Conservation (phyloP, 2,113 vertebrate genomes). For the Etheostoma cragini region DNA sequence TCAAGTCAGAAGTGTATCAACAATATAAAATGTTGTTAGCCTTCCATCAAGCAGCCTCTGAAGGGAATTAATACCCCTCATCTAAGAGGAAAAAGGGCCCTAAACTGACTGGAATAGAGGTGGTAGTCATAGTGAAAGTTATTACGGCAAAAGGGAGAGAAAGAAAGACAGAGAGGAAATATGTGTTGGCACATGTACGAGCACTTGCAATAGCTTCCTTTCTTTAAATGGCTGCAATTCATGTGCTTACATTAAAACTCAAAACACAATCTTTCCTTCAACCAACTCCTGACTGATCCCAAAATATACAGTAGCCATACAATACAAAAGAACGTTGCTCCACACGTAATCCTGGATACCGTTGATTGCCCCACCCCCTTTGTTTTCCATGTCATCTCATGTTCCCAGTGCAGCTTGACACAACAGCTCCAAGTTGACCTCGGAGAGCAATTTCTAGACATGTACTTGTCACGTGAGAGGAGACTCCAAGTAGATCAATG, state of each 20-base stretch:
- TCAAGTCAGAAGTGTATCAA: slow-evolving; percentile 83
- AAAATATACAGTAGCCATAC: not conserved
- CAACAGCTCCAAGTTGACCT: slow-evolving; percentile 62
- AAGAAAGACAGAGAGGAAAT: slow-evolving; percentile 18
- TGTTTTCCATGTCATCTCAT: slow-evolving; percentile 8
- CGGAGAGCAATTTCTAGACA: slow-evolving; percentile 61
- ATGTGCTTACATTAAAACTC: slow-evolving; percentile 3
- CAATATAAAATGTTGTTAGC: slow-evolving; percentile 83
- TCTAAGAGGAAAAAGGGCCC: slow-evolving; percentile 71
- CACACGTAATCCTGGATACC: no score
- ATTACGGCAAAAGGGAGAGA: slow-evolving; percentile 47
- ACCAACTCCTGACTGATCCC: not conserved
- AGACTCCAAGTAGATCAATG: slow-evolving; percentile 60
- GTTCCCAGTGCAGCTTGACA: slow-evolving; percentile 58
- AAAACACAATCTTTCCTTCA: slow-evolving; percentile 11
- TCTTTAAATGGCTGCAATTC: slow-evolving; percentile 21
- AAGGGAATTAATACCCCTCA: slow-evolving; percentile 85
- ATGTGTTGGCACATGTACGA: not conserved
- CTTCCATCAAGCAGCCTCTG: slow-evolving; percentile 84
- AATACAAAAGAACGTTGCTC: not conserved
- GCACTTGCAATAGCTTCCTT: slow-evolving; percentile 15
- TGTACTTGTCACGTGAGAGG: slow-evolving; percentile 54
- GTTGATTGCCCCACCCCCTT: no score
- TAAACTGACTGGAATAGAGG: slow-evolving; percentile 66
- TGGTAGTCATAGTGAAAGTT: slow-evolving; percentile 79